Conservation (phyloP, 2,113 vertebrate genomes). For the Machaerirhynchus nigripectus region DNA sequence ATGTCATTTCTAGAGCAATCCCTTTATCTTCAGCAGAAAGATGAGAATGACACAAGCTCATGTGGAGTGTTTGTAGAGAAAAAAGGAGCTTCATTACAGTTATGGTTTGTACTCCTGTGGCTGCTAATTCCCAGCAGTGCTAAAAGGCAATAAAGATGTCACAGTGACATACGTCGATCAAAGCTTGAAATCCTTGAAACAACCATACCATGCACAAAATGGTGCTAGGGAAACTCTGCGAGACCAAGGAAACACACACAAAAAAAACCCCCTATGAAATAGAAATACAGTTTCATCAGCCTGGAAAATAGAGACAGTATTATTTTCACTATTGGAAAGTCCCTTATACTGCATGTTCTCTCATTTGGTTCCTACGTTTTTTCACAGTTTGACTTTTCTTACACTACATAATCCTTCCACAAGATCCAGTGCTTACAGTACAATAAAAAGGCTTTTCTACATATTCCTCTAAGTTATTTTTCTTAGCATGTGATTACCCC, state of each 20-base stretch:
- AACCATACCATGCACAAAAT: background rate
- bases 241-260: background rate
- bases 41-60: background rate
- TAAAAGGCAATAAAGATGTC: background rate
- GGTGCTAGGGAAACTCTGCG: background rate
- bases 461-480: slow-evolving; percentile 17
- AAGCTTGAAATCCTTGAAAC: background rate
- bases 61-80: background rate
- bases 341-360: background rate
- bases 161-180: background rate
- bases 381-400: slow-evolving; percentile 13
- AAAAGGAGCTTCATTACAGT: background rate
- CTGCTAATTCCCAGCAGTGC: background rate
- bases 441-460: background rate
- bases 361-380: background rate
- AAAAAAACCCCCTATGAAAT: background rate
- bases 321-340: background rate
- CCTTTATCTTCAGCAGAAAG: background rate
- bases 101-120: background rate
- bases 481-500: background rate
- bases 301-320: background rate
- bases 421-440: background rate
- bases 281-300: background rate
- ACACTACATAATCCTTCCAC: background rate
- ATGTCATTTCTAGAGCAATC: background rate